Percentiles rank a stretch among this genome's conserved stretches.
phyloP scores from a whole-genome alignment of 2,888 invertebrate species.

The Willowsia nigromaculata region DNA sequence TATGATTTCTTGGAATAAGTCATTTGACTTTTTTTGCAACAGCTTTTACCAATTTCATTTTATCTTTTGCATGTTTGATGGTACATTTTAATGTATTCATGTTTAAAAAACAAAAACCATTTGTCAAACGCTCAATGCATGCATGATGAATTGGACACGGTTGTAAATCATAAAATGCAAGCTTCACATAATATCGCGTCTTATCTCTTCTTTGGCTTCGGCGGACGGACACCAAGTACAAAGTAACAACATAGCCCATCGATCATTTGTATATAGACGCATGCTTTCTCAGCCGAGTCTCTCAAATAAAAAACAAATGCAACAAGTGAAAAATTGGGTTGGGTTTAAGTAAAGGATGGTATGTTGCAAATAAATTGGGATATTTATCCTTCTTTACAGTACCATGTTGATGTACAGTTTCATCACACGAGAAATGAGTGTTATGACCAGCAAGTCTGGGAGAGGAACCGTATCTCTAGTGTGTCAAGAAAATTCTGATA shows the following conservation, averaged over 20 bases:
- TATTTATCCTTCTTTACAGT: neutral
- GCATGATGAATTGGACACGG: slow-evolving; percentile 56
- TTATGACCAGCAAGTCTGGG: neutral
- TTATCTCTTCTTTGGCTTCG: neutral
- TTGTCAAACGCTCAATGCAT: slow-evolving; percentile 58
- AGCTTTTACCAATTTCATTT: neutral
- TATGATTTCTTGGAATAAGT: slow-evolving; percentile 10
- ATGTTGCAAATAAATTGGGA: neutral
- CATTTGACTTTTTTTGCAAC: neutral
- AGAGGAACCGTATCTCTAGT: neutral
- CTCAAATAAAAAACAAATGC: neutral
- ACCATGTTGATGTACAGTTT: slow-evolving; percentile 10
- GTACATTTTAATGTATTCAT: slow-evolving; percentile 1
- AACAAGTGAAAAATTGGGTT: slow-evolving; percentile 29
- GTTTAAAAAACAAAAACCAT: slow-evolving; percentile 48
- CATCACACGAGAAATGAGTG: neutral
- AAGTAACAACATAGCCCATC: neutral
- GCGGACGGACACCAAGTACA: neutral
- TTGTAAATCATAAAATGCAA: slow-evolving; percentile 54
- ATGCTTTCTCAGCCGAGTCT: neutral
- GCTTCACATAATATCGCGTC: neutral
- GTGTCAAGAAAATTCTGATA: neutral
- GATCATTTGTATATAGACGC: neutral
- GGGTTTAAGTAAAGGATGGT: neutral
- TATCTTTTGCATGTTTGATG: neutral